Evolutionary conservation across 1,140 invertebrate species (phyloP).

Genomic region (Pinna nobilis): DNA sequence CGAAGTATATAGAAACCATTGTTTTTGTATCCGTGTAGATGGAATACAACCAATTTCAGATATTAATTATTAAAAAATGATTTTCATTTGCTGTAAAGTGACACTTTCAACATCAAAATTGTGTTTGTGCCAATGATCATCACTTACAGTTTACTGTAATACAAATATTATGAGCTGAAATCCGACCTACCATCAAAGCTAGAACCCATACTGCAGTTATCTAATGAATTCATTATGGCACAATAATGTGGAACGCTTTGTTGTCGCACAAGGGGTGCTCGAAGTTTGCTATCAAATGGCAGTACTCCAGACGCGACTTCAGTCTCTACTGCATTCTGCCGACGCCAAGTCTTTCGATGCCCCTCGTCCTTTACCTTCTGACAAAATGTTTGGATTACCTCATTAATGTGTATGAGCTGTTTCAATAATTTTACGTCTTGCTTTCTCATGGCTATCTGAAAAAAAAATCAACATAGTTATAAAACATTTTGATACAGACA

Average conservation of each 20-base stretch:
- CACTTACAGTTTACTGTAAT: too few relatives aligned
- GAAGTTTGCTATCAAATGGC: too few relatives aligned
- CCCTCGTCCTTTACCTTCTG: slow-evolving; percentile 20
- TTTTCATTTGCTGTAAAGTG: too few relatives aligned
- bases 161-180: too few relatives aligned
- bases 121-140: too few relatives aligned
- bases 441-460: slow-evolving; percentile 35
- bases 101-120: too few relatives aligned
- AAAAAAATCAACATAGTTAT: too few relatives aligned
- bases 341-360: background rate
- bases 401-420: slow-evolving; percentile 43
- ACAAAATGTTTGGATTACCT: slow-evolving; percentile 41
- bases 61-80: too few relatives aligned
- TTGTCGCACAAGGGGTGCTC: slow-evolving; percentile 38
- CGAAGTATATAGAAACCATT: too few relatives aligned
- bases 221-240: background rate
- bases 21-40: too few relatives aligned
- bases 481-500: too few relatives aligned
- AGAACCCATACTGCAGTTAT: slow-evolving; percentile 24
- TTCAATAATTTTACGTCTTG: slow-evolving; percentile 46
- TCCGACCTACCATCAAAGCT: slow-evolving; percentile 49
- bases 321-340: slow-evolving; percentile 14
- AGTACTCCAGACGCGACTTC: slow-evolving; percentile 9
- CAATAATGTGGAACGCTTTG: slow-evolving; percentile 43
- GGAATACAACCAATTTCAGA: too few relatives aligned